Base-by-base conservation (phyloP, 2,797 vertebrate genomes). In the Crypturellus tataupa region DNA sequence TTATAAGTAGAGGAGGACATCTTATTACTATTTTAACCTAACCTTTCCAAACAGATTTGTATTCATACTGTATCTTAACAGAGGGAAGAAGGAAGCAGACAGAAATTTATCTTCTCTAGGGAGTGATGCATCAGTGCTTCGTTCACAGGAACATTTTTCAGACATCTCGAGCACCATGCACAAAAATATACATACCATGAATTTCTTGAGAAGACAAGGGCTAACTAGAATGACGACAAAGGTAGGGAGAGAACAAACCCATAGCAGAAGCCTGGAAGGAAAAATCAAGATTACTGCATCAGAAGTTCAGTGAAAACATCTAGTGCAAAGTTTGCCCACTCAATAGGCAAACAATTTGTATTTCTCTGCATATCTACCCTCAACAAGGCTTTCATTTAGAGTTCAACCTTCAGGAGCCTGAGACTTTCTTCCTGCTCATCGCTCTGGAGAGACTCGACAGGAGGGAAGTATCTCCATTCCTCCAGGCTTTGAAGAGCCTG, bases 81-180 rank as follows among this genome's bases (percentile, higher is more conserved):
- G 20, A 69, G 85, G 55, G 68, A 77, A 80, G 64, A 21, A 2
- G 91, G 93, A 91, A 96, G 88, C 88, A 94, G 94, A 82, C 85
- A 94, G 91, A 85, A 94, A 95, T 97, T 94, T 96, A 90, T 96
- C 91, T 94, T 96, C 95, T 93, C 91, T 72, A 58, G 93, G 93
- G 95, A 95, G 75, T 94, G 91, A 96, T 96, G 85, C 85, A 95
- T 96, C 93, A 90, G 75, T 90, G 87, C 87, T 80, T 89, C 78
- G 82, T 90, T 91, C 93, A 85, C 91, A 93, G 90, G 89, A 96
- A 95, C 64, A 97, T 96, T 96, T 95, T 95, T 96, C 95, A 97
- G 96, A 96, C 95, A 93, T 96, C 91, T 96, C 89, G 95, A 97
- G 93, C 83, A 94, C 75, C 83, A 87, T 71, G 91, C 37, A 5